Conservation (phyloP, 2,888 invertebrate genomes). For the Catocala fraxini region DNA sequence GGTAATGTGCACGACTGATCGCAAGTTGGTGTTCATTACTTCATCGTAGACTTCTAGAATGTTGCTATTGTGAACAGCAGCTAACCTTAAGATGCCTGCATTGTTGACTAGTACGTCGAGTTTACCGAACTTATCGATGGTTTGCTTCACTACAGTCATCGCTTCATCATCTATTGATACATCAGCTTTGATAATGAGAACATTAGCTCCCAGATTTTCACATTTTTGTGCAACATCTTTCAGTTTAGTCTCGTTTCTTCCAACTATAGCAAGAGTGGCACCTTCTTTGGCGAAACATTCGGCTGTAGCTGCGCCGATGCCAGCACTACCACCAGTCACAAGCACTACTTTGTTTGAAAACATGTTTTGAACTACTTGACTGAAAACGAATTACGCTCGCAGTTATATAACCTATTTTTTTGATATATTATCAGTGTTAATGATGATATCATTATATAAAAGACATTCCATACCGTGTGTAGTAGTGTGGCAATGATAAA, state of each 20-base stretch:
- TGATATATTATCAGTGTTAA: too few relatives aligned
- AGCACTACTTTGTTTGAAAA: constrained; percentile 64
- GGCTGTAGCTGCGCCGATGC: constrained; percentile 90
- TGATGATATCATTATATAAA: too few relatives aligned
- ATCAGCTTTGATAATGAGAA: constrained; percentile 57
- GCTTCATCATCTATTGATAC: constrained; percentile 56
- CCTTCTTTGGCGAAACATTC: constrained; percentile 88
- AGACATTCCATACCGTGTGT: too few relatives aligned
- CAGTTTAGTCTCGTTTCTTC: constrained; percentile 89
- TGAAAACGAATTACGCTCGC: too few relatives aligned
- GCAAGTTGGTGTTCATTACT: constrained; percentile 58
- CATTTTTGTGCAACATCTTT: constrained; percentile 77
- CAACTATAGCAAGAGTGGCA: constrained; percentile 88
- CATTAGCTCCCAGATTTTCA: constrained; percentile 36
- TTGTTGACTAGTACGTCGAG: constrained; percentile 64
- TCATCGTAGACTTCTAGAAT: constrained; percentile 53
- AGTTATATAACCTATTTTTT: too few relatives aligned
- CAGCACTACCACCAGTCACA: constrained; percentile 88
- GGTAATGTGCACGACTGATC: constrained; percentile 55
- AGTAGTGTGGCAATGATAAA: too few relatives aligned
- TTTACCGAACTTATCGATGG: constrained; percentile 54
- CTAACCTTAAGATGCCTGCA: constrained; percentile 49
- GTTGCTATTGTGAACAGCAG: constrained; percentile 37
- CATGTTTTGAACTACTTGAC: constrained; percentile 40
- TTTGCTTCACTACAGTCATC: constrained; percentile 49